phyloP scores from a whole-genome alignment of 1,140 invertebrate genomes.

The Drosophila asahinai region DNA sequence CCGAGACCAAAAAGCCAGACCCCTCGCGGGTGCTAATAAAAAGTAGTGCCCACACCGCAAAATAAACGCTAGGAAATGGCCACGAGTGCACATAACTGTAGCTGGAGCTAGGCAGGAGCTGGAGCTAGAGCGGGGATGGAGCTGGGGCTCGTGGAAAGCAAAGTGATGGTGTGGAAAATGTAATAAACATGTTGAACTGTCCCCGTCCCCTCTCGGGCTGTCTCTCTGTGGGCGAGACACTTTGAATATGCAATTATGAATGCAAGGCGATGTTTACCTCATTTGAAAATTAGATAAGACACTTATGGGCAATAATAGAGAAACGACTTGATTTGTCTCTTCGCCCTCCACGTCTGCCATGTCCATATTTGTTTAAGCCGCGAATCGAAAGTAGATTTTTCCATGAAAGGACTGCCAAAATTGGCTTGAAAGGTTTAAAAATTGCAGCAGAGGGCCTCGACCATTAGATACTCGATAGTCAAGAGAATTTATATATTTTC shows the following conservation, averaged over 20 bases:
- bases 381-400: constrained; percentile 7
- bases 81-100: constrained; percentile 30
- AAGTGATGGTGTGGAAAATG: constrained; percentile 77
- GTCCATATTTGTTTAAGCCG: neutral
- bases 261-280: constrained; percentile 74
- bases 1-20: constrained; percentile 31
- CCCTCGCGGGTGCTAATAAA: constrained; percentile 73
- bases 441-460: neutral
- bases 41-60: constrained; percentile 71
- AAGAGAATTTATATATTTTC: neutral
- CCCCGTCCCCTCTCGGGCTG: neutral
- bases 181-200: constrained; percentile 78
- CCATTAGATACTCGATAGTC: neutral
- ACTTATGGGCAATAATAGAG: constrained; percentile 61
- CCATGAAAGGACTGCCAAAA: constrained; percentile 5
- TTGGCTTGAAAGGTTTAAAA: neutral
- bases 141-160: constrained; percentile 40
- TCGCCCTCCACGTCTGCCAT: constrained; percentile 6
- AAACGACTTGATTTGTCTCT: constrained; percentile 67
- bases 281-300: constrained; percentile 79
- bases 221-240: constrained; percentile 62
- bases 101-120: neutral
- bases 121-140: neutral
- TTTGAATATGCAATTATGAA: constrained; percentile 80
- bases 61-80: constrained; percentile 77